Conservation (phyloP, 2,113 vertebrate species). For the Lasiurus borealis region DNA sequence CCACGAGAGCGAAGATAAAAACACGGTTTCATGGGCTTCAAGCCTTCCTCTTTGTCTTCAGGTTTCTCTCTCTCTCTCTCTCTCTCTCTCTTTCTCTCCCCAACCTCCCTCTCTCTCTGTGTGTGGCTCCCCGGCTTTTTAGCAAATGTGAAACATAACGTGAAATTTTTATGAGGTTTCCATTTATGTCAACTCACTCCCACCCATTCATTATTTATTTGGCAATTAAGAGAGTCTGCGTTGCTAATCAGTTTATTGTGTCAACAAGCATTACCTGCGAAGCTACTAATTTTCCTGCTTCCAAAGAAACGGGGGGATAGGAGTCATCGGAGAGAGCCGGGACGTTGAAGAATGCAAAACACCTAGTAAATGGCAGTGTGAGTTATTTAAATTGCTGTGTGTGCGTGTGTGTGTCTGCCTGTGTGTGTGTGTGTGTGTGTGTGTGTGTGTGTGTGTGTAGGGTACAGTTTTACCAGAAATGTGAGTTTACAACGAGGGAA, state of each 20-base stretch:
- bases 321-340: background rate
- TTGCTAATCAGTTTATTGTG: conserved; percentile 38
- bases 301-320: background rate
- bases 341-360: conserved; percentile 2
- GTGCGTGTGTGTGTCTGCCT: background rate
- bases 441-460: no score
- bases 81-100: no score
- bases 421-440: no score
- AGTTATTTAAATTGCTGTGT: background rate
- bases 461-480: background rate
- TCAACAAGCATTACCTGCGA: conserved; percentile 67
- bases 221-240: conserved; percentile 44
- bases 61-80: background rate
- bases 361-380: background rate
- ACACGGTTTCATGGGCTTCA: background rate
- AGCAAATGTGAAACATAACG: background rate
- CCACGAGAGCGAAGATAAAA: conserved; percentile 41
- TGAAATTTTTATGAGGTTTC: conserved; percentile 73
- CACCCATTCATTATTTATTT: conserved; percentile 66
- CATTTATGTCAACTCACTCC: conserved; percentile 45
- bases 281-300: conserved; percentile 41
- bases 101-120: background rate
- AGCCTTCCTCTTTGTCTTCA: background rate
- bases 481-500: background rate
- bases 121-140: background rate